Evolutionary conservation across 2,888 invertebrate species (phyloP).

Genomic region (Belgica antarctica): DNA sequence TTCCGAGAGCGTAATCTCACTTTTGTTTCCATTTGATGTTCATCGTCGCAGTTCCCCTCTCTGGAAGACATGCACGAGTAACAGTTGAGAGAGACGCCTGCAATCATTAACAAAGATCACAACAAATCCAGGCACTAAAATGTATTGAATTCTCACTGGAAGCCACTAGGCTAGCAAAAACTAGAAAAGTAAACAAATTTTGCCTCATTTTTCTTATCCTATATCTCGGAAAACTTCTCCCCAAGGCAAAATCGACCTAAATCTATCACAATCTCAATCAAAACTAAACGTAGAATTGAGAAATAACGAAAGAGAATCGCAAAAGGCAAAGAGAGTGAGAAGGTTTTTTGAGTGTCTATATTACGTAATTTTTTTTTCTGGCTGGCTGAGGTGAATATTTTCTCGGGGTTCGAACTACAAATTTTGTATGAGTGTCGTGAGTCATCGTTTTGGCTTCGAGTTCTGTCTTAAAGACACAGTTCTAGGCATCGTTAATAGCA

Average conservation of each 20-base stretch:
- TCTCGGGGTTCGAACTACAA: neutral
- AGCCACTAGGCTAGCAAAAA: neutral
- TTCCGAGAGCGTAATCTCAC: neutral
- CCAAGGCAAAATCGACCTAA: too few relatives aligned
- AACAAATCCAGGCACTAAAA: neutral
- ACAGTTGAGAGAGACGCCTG: constrained; percentile 35
- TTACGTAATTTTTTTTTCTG: constrained; percentile 21
- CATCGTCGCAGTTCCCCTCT: constrained; percentile 34
- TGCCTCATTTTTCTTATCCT: too few relatives aligned
- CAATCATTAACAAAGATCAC: neutral
- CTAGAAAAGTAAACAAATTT: neutral
- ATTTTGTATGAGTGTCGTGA: neutral
- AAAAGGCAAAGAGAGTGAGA: neutral
- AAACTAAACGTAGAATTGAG: constrained; percentile 1
- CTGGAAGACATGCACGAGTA: neutral
- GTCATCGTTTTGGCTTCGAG: too few relatives aligned
- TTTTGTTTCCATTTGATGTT: constrained; percentile 23
- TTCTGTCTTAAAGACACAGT: too few relatives aligned
- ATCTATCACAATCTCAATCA: constrained; percentile 1
- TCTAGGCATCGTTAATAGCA: too few relatives aligned
- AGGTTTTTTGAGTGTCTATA: neutral
- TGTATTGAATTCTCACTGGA: neutral
- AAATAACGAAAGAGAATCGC: neutral
- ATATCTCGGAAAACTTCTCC: too few relatives aligned
- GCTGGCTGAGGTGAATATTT: neutral